These are phyloP conservation scores for Pseudanteris insignis DNA, from an alignment of 2,888 invertebrate genomes.

Conservation along the genomic window DNA sequence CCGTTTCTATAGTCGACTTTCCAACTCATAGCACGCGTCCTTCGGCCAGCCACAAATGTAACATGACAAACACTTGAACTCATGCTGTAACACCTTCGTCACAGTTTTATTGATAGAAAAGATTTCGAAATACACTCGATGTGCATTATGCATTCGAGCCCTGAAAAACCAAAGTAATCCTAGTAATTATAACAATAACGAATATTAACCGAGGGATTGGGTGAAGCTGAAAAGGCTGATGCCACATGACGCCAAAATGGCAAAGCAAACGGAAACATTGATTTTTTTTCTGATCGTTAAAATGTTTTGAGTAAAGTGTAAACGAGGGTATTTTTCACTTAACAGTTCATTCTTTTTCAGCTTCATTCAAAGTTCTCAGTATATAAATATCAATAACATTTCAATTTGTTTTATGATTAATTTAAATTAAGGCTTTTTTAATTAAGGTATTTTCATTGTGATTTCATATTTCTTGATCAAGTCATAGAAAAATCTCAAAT, in stretches of 20 bases:
- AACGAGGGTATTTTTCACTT: too few relatives aligned
- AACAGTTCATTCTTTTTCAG: too few relatives aligned
- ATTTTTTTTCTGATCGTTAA: too few relatives aligned
- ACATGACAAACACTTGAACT: conserved; percentile 32
- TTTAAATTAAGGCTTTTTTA: too few relatives aligned
- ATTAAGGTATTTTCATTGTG: too few relatives aligned
- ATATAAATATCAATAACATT: too few relatives aligned
- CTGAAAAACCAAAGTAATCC: conserved; percentile 30
- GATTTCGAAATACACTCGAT: conserved; percentile 18
- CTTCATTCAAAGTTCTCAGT: conserved; percentile 10
- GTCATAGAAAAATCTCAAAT: too few relatives aligned
- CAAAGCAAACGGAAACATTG: too few relatives aligned
- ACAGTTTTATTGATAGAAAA: conserved; percentile 34
- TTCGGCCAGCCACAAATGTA: conserved; percentile 27
- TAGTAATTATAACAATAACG: conserved; percentile 23
- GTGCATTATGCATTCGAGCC: conserved; percentile 25
- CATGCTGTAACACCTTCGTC: conserved; percentile 26
- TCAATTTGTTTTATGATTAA: too few relatives aligned
- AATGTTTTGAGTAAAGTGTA: too few relatives aligned
- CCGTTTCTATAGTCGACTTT: conserved; percentile 39
- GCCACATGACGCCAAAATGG: too few relatives aligned
- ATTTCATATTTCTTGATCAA: too few relatives aligned
- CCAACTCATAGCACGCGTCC: conserved; percentile 39
- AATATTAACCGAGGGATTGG: conserved; percentile 7
- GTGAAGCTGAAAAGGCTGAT: conserved; percentile 20